phyloP scores from a whole-genome alignment of 2,888 invertebrate species.

The Unio delphinus region DNA sequence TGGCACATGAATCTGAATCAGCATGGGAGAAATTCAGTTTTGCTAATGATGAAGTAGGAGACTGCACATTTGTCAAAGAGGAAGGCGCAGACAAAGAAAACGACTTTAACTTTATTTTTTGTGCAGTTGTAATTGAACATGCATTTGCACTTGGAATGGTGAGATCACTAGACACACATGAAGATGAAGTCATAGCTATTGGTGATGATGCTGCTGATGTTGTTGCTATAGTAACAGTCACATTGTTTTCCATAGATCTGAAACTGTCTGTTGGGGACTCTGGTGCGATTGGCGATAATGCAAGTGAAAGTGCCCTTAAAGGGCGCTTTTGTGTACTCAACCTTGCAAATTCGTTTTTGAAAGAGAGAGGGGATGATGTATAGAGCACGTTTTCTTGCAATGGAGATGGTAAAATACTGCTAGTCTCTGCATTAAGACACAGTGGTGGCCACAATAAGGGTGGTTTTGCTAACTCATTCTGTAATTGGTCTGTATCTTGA shows the following conservation, averaged over 20 bases:
- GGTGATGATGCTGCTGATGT: no score
- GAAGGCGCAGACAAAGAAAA: conserved; percentile 31
- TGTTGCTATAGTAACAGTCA: no score
- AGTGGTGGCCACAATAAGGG: no score
- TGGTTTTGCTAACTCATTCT: no score
- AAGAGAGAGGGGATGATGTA: conserved; percentile 9
- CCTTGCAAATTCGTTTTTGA: conserved; percentile 17
- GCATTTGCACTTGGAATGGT: no score
- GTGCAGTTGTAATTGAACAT: conserved; percentile 26
- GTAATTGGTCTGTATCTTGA: no score
- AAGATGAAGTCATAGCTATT: no score
- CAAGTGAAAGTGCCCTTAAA: conserved; percentile 25
- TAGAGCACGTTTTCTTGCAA: no score
- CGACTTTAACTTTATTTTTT: conserved; percentile 31
- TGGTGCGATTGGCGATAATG: conserved; percentile 20
- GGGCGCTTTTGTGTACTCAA: conserved; percentile 25
- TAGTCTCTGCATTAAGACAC: no score
- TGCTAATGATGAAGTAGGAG: conserved; percentile 28
- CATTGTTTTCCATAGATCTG: no score
- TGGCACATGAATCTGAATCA: conserved; percentile 3
- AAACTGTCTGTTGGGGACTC: conserved; percentile 5
- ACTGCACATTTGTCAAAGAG: conserved; percentile 20
- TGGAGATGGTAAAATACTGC: no score
- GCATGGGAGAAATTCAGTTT: conserved; percentile 26
- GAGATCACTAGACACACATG: no score